phyloP scores from a whole-genome alignment of 2,113 vertebrate species.

The Muntiacus reevesi region DNA sequence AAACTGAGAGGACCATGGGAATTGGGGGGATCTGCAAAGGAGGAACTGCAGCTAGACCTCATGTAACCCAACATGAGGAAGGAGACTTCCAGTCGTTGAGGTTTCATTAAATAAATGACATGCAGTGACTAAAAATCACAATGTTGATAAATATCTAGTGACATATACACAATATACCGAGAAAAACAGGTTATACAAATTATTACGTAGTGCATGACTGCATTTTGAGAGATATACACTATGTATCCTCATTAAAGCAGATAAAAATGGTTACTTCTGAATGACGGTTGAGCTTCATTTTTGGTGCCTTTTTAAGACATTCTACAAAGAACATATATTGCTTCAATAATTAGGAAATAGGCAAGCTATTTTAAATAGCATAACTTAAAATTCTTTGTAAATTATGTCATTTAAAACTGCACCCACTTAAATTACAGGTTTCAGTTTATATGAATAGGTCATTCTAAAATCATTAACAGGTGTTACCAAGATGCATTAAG shows the following conservation, averaged over 20 bases:
- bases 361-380: background rate
- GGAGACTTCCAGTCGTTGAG: background rate
- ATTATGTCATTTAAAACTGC: background rate
- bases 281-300: background rate
- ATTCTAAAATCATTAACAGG: background rate
- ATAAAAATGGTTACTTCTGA: conserved; percentile 22
- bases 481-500: background rate
- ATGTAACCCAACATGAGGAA: background rate
- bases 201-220: background rate
- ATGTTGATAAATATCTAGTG: background rate
- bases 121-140: background rate
- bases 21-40: background rate
- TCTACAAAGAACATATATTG: background rate
- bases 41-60: background rate
- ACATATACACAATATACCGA: background rate
- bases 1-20: background rate
- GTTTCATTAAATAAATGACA: background rate
- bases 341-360: background rate
- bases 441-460: background rate
- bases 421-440: background rate
- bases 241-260: background rate
- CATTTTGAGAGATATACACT: background rate
- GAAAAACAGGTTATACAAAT: background rate
- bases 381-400: conserved; percentile 9
- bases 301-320: background rate